A percentile compares a stretch with the other conserved stretches of the same genome.
Conservation (phyloP, 2,888 invertebrate genomes). For the Rhimphoctona megacephalus region DNA sequence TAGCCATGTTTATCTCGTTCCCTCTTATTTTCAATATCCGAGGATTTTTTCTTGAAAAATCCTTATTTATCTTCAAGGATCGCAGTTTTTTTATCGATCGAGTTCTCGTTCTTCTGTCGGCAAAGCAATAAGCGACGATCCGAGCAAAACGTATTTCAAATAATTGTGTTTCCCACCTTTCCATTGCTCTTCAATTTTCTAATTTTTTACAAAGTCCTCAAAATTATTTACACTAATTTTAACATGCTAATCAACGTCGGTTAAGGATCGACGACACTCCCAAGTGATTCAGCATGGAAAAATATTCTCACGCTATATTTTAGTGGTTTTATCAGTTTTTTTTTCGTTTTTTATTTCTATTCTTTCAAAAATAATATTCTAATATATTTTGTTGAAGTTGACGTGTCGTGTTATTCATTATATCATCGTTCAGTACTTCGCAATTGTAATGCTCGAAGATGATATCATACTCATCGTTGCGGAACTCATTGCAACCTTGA, state of each 20-base stretch:
- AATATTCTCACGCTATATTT: not conserved
- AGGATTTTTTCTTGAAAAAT: not conserved
- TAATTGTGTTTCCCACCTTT: not conserved
- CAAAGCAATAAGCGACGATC: not conserved
- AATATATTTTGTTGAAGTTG: not conserved
- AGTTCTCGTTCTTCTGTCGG: not conserved
- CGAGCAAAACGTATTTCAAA: not conserved
- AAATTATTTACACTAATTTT: not conserved
- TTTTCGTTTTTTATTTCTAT: slow-evolving; percentile 17
- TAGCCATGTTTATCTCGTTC: not conserved
- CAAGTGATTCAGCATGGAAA: not conserved
- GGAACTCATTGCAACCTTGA: slow-evolving; percentile 48
- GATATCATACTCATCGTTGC: slow-evolving; percentile 52
- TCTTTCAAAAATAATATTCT: not conserved
- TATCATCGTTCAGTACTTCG: slow-evolving; percentile 36
- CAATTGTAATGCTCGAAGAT: slow-evolving; percentile 32
- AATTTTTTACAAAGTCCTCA: not conserved
- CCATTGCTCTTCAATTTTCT: not conserved
- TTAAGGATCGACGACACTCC: not conserved
- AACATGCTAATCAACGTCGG: not conserved
- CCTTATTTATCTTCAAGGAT: not conserved
- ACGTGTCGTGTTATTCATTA: slow-evolving; percentile 25
- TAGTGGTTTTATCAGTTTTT: not conserved
- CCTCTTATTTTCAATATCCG: slow-evolving; percentile 8
- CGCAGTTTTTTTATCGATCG: not conserved